Evolutionary conservation across 2,113 vertebrate genomes (phyloP), one percentile per base, ranked within the genome.

Genomic region (Electrona antarctica): DNA sequence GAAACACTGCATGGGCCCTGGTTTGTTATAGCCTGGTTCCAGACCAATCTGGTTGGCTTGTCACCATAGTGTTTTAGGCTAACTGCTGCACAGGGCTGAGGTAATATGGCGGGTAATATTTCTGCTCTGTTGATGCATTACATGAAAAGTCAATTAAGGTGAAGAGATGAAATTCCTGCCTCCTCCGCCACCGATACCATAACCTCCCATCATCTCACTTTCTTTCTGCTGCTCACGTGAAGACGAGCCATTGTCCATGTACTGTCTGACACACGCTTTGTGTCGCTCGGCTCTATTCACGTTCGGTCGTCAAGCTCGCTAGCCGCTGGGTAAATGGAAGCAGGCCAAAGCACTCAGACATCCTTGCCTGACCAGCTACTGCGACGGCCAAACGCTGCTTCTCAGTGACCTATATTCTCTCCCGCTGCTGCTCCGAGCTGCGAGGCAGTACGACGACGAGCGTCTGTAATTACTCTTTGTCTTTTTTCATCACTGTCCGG

Each of bases 191-290:
- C 29, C 29, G 29, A 41, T 41, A 41, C 33, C 33, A 41, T 54
- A n/a, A 2, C 49, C 49, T 50, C 1, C 49, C 49, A 11, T 50
- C 49, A 50, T 50, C 49, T 10, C 49, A 11, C 49, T 50, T 50
- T 49, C 48, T 49, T 6, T 10, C 49, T 41, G 33, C 33, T 41
- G 11, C 49, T 2, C 49, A 50, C 49, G 8, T 77, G 48, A 74
- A 73, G 73, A 74, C 50, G 11, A 67, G 57, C 87, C 82, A 84
- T 89, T 76, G 81, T 88, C 67, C 84, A 87, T 89, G 86, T 79
- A 7, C 10, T 41, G 81, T 72, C 73, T 14, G 80, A 86, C 77
- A 59, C 72, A 80, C 48, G 71, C 76, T 73, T 74, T 55, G 61
- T 64, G 73, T 70, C 69, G 71, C 60, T 51, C 62, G 71, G 54